A percentile compares a stretch with the other conserved stretches of the same genome.
These are phyloP conservation scores for Lacanobia wlatinum DNA, from an alignment of 2,888 invertebrate species.

Conservation along the genomic window DNA sequence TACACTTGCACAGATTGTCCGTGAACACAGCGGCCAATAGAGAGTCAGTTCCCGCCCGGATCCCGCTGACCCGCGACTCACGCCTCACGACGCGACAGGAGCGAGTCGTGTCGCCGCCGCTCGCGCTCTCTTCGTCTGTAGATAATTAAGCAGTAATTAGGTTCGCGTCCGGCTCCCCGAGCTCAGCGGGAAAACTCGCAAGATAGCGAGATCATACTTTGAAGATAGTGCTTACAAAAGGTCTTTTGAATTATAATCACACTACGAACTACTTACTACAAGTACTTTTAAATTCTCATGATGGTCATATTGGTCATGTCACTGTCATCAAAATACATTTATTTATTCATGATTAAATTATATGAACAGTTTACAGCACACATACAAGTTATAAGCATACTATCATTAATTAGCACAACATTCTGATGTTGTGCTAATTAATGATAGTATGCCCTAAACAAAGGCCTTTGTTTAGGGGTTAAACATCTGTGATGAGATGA, in stretches of 20 bases:
- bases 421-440: too few species aligned
- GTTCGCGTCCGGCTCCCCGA: constrained; percentile 12
- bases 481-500: background rate
- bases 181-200: constrained; percentile 29
- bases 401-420: too few species aligned
- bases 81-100: constrained; percentile 11
- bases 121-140: constrained; percentile 15
- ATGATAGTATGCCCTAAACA: too few species aligned
- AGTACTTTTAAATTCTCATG: background rate
- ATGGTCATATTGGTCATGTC: too few species aligned
- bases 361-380: too few species aligned
- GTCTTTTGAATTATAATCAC: background rate
- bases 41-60: background rate
- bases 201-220: background rate
- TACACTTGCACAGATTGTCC: too few species aligned
- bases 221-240: background rate
- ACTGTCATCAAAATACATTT: background rate
- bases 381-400: too few species aligned
- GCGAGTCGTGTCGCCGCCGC: constrained; percentile 6
- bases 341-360: too few species aligned
- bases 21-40: background rate
- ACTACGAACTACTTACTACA: background rate
- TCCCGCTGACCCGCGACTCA: constrained; percentile 36
- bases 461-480: background rate
- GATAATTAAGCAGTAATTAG: constrained; percentile 51